Evolutionary conservation across 37 sponge, comb jelly and placozoan species (phyloP).

Genomic region (Mnemiopsis leidyi): DNA sequence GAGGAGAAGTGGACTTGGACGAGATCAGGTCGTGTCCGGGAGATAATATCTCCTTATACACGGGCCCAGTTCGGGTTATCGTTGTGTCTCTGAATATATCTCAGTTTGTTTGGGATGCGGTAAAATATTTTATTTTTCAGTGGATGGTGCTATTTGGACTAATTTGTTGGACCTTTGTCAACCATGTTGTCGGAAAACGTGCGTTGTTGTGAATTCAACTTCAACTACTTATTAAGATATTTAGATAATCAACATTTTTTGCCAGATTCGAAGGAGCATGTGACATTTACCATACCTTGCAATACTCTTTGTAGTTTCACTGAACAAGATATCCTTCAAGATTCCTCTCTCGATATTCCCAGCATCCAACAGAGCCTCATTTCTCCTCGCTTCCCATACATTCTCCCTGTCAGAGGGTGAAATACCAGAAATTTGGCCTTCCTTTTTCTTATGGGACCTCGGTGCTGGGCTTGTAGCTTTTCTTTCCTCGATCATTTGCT

Average conservation of each 20-base stretch:
- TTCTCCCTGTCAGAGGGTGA: neutral
- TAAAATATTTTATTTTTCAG: too few species aligned
- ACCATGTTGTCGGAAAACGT: too few species aligned
- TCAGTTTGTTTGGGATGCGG: too few species aligned
- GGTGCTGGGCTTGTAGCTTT: neutral
- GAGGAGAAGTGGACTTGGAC: neutral
- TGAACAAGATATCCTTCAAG: constrained; percentile 28
- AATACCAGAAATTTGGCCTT: neutral
- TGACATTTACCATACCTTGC: neutral
- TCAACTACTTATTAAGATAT: too few species aligned
- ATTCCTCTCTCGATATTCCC: neutral
- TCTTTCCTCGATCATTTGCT: neutral
- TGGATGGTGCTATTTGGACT: too few species aligned
- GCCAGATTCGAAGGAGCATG: too few species aligned
- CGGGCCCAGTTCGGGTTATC: neutral
- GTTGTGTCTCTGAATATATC: neutral
- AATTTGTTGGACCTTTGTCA: too few species aligned
- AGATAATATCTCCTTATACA: neutral
- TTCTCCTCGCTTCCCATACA: constrained; percentile 16
- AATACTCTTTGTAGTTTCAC: neutral
- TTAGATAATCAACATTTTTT: too few species aligned
- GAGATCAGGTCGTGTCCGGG: neutral
- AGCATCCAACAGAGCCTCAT: constrained; percentile 4
- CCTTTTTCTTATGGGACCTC: neutral
- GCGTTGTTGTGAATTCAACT: too few species aligned